These are phyloP conservation scores for Haliclystus octoradiatus DNA, from an alignment of 30 jellyfish, hydroid and myxozoan genomes.

Conservation along the genomic window DNA sequence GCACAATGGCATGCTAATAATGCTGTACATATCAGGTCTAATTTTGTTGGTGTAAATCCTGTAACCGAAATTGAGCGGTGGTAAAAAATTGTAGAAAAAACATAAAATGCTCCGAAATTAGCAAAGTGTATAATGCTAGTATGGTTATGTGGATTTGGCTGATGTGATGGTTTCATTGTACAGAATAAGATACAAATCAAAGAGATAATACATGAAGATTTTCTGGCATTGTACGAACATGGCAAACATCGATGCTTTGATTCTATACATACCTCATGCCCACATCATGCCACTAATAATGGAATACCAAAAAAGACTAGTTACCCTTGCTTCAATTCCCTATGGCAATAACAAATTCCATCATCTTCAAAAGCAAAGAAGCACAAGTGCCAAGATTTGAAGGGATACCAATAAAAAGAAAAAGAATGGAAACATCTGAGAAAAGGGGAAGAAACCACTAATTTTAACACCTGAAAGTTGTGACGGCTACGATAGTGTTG, in stretches of 20 bases:
- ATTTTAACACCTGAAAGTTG: no score
- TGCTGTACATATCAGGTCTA: slow-evolving; percentile 38
- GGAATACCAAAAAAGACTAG: no score
- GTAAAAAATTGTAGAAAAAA: neutral
- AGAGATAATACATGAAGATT: slow-evolving; percentile 44
- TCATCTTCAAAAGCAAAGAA: no score
- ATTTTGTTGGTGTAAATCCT: slow-evolving; percentile 42
- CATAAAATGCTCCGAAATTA: slow-evolving; percentile 17
- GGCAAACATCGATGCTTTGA: slow-evolving; percentile 33
- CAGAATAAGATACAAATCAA: slow-evolving; percentile 35
- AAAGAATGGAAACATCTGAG: no score
- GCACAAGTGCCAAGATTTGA: no score
- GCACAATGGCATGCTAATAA: slow-evolving; percentile 48
- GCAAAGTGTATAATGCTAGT: slow-evolving; percentile 27
- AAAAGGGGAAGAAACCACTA: no score
- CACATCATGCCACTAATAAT: no score
- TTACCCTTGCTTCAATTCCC: no score
- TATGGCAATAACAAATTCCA: no score
- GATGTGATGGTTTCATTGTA: slow-evolving; percentile 44
- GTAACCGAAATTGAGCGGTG: slow-evolving; percentile 11
- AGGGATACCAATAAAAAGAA: no score
- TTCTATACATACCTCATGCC: neutral
- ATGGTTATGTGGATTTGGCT: slow-evolving; percentile 57
- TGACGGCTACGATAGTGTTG: no score
- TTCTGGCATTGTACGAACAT: slow-evolving; percentile 56